Percentiles rank a stretch among this genome's conserved stretches.
These are phyloP conservation scores for Centropus bengalensis DNA, from an alignment of 2,113 vertebrate species.

Conservation along the genomic window DNA sequence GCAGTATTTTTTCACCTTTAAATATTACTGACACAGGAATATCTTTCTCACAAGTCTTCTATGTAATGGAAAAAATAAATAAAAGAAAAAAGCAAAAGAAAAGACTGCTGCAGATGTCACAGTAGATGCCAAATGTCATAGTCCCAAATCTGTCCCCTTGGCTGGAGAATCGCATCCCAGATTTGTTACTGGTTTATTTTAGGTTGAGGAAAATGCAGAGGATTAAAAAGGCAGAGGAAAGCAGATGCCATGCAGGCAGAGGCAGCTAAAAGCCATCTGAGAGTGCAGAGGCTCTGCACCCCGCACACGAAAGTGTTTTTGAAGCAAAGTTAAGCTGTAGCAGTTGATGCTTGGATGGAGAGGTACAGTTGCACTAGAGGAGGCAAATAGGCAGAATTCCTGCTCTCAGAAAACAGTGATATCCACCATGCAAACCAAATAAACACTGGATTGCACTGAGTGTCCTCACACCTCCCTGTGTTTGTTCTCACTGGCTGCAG, in stretches of 20 bases:
- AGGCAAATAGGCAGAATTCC: neutral
- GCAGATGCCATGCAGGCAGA: neutral
- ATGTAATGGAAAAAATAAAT: neutral
- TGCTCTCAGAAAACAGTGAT: conserved; percentile 7
- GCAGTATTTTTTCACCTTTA: neutral
- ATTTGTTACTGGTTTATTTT: neutral
- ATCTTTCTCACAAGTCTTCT: neutral
- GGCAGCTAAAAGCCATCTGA: neutral
- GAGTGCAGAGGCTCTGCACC: conserved; percentile 8
- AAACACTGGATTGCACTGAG: neutral
- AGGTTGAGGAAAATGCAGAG: conserved; percentile 11
- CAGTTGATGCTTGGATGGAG: conserved; percentile 42
- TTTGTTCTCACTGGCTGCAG: neutral
- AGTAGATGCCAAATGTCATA: neutral
- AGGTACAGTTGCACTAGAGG: conserved; percentile 24
- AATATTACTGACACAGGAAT: conserved; percentile 4
- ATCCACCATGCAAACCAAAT: neutral
- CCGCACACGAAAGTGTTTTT: conserved; percentile 56
- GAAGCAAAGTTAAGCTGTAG: conserved; percentile 28
- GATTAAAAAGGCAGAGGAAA: neutral
- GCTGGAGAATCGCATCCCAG: neutral
- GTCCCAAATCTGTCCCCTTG: neutral
- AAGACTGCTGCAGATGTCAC: neutral
- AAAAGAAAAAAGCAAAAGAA: neutral
- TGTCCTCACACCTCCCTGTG: neutral